A percentile compares a stretch with the other conserved stretches of the same genome.
Evolutionary conservation across 2,888 invertebrate genomes (phyloP).

Genomic region (Merodon equestris): DNA sequence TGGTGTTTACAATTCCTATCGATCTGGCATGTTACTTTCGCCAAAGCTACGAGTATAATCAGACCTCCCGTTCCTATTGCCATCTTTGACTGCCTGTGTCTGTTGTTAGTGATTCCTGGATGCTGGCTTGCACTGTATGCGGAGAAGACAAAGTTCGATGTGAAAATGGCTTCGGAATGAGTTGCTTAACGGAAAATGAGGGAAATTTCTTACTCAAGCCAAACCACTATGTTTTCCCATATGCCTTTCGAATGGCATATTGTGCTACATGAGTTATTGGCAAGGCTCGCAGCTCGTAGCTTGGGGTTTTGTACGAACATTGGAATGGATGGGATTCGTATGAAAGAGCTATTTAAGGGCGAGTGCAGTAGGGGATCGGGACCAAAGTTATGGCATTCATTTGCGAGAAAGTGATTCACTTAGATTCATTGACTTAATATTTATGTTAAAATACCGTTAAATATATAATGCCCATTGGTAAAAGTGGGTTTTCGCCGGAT

Average conservation of each 20-base stretch:
- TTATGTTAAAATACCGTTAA: too few species aligned
- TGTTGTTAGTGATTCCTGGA: too few species aligned
- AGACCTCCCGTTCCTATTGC: too few species aligned
- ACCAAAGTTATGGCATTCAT: not conserved
- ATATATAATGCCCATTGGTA: too few species aligned
- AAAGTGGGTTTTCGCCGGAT: too few species aligned
- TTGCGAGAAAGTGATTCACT: not conserved
- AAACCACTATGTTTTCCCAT: slow-evolving; percentile 64
- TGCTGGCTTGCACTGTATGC: too few species aligned
- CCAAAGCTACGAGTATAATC: too few species aligned
- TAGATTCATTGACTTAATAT: too few species aligned
- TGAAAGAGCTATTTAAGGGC: too few species aligned
- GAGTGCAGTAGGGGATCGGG: too few species aligned
- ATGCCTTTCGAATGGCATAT: slow-evolving; percentile 61
- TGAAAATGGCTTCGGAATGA: slow-evolving; percentile 32
- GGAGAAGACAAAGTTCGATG: slow-evolving; percentile 56
- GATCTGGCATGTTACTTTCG: slow-evolving; percentile 65
- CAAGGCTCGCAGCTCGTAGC: slow-evolving; percentile 13
- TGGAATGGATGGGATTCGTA: not conserved
- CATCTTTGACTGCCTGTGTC: too few species aligned
- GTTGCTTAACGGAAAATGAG: slow-evolving; percentile 42
- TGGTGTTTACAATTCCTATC: slow-evolving; percentile 64
- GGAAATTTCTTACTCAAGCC: slow-evolving; percentile 60
- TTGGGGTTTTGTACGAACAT: not conserved
- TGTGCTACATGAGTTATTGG: slow-evolving; percentile 67